phyloP scores from a whole-genome alignment of 2,888 invertebrate species.

The Argynnis bischoffii region DNA sequence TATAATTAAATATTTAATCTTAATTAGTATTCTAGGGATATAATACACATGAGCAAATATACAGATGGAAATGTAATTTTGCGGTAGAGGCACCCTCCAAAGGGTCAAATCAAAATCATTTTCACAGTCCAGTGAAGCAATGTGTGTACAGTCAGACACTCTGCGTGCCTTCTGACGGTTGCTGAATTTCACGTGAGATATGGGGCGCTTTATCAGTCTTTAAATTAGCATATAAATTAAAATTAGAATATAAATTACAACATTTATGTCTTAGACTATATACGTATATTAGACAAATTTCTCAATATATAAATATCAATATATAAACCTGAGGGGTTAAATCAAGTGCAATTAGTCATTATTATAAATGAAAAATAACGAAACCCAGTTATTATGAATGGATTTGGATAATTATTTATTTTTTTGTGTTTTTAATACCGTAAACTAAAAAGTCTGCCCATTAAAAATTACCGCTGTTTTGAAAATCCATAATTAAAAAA shows the following conservation, averaged over 20 bases:
- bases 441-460: too few relatives aligned
- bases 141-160: conserved; percentile 54
- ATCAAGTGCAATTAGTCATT: too few relatives aligned
- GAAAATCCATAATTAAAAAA: too few relatives aligned
- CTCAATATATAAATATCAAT: too few relatives aligned
- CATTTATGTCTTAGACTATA: background rate
- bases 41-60: conserved; percentile 61
- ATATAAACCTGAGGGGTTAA: too few relatives aligned
- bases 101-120: conserved; percentile 82
- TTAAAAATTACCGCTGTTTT: too few relatives aligned
- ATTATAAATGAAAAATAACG: too few relatives aligned
- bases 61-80: conserved; percentile 80
- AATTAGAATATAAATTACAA: background rate
- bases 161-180: conserved; percentile 40
- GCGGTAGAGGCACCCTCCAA: conserved; percentile 76
- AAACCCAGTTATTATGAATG: too few relatives aligned
- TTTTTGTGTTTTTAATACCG: too few relatives aligned
- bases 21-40: conserved; percentile 36
- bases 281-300: too few relatives aligned
- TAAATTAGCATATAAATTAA: background rate
- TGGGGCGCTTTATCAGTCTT: conserved; percentile 7
- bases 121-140: conserved; percentile 78
- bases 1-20: conserved; percentile 19
- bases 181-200: conserved; percentile 30
- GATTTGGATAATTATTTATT: too few relatives aligned